These are phyloP conservation scores for Chaetogeoica ovagalla DNA, from an alignment of 2,888 invertebrate genomes.

Conservation along the genomic window DNA sequence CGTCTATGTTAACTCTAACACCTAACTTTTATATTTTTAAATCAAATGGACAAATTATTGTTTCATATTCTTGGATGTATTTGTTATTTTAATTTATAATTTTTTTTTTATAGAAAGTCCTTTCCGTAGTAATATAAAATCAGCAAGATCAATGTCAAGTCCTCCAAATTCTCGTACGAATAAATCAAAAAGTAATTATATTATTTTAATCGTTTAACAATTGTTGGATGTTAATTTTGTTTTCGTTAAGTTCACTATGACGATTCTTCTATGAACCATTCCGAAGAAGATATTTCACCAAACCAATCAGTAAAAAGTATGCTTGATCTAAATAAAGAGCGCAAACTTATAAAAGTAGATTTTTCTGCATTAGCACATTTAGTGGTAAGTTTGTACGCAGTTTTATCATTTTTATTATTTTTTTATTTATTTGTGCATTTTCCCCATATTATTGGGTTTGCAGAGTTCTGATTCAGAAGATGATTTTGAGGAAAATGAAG, in stretches of 20 bases:
- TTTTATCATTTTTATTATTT: constrained; percentile 40
- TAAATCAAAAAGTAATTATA: constrained; percentile 50
- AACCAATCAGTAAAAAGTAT: constrained; percentile 40
- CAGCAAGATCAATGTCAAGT: constrained; percentile 45
- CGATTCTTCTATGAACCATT: constrained; percentile 35
- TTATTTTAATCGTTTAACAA: neutral
- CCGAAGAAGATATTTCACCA: constrained; percentile 32
- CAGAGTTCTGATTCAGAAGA: constrained; percentile 54
- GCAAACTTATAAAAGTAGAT: constrained; percentile 53
- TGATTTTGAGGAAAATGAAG: constrained; percentile 53
- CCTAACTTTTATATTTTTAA: neutral
- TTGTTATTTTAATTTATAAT: constrained; percentile 13
- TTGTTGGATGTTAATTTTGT: neutral
- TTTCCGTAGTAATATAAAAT: constrained; percentile 32
- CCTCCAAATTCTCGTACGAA: constrained; percentile 38
- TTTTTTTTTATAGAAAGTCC: constrained; percentile 35
- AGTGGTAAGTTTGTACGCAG: constrained; percentile 14
- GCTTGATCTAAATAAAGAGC: constrained; percentile 34
- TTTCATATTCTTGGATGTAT: neutral
- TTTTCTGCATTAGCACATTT: constrained; percentile 54
- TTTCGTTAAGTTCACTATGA: constrained; percentile 46
- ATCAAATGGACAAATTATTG: neutral
- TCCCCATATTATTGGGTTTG: constrained; percentile 24
- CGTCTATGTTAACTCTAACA: neutral
- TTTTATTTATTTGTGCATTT: neutral